Evolutionary conservation across 2,797 vertebrate species (phyloP), one percentile per base, ranked within the genome.

Genomic region (Denticeps clupeoides): DNA sequence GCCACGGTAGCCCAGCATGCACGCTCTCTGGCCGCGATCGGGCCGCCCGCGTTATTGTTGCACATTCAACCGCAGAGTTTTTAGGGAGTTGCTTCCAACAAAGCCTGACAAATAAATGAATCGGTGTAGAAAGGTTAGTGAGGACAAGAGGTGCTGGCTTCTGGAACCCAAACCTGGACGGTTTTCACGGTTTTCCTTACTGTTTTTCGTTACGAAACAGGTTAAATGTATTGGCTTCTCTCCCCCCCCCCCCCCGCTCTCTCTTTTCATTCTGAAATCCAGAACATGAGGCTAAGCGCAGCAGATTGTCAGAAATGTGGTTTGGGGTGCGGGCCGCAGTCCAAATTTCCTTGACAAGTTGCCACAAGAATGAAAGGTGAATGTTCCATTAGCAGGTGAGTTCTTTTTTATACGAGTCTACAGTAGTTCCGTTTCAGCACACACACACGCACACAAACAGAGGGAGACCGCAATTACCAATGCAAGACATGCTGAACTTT

Each of bases 401-500:
- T 65, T 62, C 63, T 56, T 50, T 75, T 71, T 73, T 70, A 82
- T 73, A 75, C 63, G 69, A 68, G 77, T 83, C 73, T 83, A 82
- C 73, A 64, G 87, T 85, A 89, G 87, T 89, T 82, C 75, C 55
- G 56, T 64, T 83, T 79, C 75, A 79, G 79, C 71, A 78, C 72
- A 72, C 64, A 66, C 60, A 65, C 71, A 75, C 56, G 64, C 58
- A 21, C 45, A 8, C 33, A 37, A 7, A 10, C 33, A 37, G 15
- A 4, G 33, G 8, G 16, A 37, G 37, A 54, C 38, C 50, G 55
- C 70, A 81, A 83, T 81, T 80, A 87, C 67, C 84, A 82, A 85
- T 80, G 83, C 75, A 83, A 82, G 72, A 78, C 79, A 77, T 73
- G 89, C 62, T 95, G 89, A 94, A 97, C 89, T 92, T 91, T 93